These are phyloP conservation scores for Mixornis gularis DNA, from an alignment of 2,113 vertebrate genomes.

Conservation along the genomic window DNA sequence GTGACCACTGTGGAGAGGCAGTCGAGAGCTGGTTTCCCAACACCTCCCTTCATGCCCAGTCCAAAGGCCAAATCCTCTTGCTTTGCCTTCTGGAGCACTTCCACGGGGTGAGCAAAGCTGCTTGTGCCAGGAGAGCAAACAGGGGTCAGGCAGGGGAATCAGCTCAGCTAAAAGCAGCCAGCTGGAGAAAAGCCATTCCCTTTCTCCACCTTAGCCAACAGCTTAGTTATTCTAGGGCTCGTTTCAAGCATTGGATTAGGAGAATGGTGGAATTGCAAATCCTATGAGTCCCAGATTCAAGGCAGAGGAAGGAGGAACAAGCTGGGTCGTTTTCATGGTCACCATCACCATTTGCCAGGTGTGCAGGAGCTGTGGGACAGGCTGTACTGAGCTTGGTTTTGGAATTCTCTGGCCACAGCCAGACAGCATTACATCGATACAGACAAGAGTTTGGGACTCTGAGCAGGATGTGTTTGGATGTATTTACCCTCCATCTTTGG, in stretches of 20 bases:
- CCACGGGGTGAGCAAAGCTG: background rate
- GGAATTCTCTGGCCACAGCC: background rate
- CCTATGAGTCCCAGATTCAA: background rate
- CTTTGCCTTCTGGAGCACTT: background rate
- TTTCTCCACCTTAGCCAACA: background rate
- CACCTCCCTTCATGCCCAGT: background rate
- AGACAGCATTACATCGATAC: background rate
- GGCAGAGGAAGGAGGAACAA: background rate
- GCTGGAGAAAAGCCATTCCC: slow-evolving; percentile 20
- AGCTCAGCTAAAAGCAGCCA: background rate
- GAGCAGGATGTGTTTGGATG: background rate
- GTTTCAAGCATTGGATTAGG: background rate
- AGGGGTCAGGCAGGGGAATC: background rate
- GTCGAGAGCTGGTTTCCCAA: background rate
- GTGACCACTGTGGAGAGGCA: background rate
- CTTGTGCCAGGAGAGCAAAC: background rate
- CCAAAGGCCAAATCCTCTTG: background rate
- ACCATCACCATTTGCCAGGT: background rate
- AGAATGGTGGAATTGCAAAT: slow-evolving; percentile 3
- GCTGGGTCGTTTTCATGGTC: background rate
- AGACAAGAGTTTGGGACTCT: background rate
- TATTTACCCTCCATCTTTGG: background rate
- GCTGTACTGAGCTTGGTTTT: background rate
- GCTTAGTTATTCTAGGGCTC: background rate
- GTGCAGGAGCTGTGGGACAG: background rate